Evolutionary conservation across 2,113 vertebrate species (phyloP).

Genomic region (Montifringilla adamsi): DNA sequence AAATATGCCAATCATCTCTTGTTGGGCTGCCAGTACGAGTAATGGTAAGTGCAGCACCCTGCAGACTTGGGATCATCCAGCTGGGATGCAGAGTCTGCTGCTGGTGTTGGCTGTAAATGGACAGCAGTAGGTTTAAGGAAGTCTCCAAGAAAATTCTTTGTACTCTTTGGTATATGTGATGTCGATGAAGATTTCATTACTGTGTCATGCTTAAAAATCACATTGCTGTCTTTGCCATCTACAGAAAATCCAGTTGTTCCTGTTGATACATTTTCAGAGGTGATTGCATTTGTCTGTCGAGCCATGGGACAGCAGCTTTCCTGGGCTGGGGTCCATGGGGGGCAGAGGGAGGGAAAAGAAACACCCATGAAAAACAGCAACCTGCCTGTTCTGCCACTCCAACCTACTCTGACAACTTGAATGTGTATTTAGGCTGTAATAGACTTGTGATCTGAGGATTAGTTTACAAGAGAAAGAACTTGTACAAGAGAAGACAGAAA

Average conservation of each 20-base stretch:
- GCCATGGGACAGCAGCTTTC: rapidly evolving
- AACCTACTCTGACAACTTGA: too few species aligned
- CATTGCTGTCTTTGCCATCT: neutral
- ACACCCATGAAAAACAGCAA: neutral
- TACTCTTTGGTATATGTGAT: neutral
- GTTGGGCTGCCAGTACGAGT: too few species aligned
- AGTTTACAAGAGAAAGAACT: neutral
- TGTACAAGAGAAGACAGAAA: neutral
- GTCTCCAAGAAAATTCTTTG: neutral
- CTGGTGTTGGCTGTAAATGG: neutral
- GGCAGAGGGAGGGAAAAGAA: neutral
- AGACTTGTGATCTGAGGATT: neutral
- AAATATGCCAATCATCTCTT: neutral
- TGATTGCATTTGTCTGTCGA: neutral
- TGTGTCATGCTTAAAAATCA: neutral
- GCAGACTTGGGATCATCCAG: neutral
- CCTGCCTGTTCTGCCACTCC: neutral
- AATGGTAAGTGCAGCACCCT: neutral
- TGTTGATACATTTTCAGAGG: rapidly evolving
- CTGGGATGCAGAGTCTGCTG: neutral
- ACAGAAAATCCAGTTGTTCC: neutral
- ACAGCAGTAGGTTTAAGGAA: neutral
- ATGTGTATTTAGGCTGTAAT: neutral
- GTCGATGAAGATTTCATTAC: neutral
- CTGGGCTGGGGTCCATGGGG: neutral